Evolutionary conservation across 2,113 vertebrate genomes (phyloP).

Genomic region (Rhipidura dahli): DNA sequence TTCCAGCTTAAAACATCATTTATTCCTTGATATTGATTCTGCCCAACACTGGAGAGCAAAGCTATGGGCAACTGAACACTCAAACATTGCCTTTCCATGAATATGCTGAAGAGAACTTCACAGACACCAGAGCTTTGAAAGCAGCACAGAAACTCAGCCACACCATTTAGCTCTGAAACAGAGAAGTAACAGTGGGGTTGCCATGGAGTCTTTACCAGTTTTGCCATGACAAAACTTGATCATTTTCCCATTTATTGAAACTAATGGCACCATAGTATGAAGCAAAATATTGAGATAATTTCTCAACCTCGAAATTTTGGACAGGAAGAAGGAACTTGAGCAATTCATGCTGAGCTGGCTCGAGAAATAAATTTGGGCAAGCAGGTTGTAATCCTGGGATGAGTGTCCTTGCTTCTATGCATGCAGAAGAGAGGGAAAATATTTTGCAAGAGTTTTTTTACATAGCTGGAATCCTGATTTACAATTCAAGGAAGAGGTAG

Average conservation of each 20-base stretch:
- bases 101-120: not conserved
- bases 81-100: not conserved
- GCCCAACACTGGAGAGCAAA: not conserved
- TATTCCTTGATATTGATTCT: not conserved
- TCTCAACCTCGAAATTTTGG: slow-evolving; percentile 30
- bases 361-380: slow-evolving; percentile 26
- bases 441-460: slow-evolving; percentile 52
- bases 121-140: not conserved
- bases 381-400: slow-evolving; percentile 27
- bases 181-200: not conserved
- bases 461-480: slow-evolving; percentile 53
- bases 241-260: slow-evolving; percentile 39
- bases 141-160: not conserved
- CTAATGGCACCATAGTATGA: not conserved
- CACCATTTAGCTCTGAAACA: not conserved
- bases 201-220: not conserved
- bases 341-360: slow-evolving; percentile 6
- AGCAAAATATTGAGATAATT: slow-evolving; percentile 60
- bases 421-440: slow-evolving; percentile 3
- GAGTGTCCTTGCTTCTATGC: not conserved
- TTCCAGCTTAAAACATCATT: not conserved
- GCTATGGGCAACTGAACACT: not conserved
- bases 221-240: slow-evolving; percentile 36
- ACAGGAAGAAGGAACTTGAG: slow-evolving; percentile 35
- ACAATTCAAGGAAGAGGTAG: slow-evolving; percentile 43